These are phyloP conservation scores for Melitaea athalia DNA, from an alignment of 2,888 invertebrate genomes.

Conservation along the genomic window DNA sequence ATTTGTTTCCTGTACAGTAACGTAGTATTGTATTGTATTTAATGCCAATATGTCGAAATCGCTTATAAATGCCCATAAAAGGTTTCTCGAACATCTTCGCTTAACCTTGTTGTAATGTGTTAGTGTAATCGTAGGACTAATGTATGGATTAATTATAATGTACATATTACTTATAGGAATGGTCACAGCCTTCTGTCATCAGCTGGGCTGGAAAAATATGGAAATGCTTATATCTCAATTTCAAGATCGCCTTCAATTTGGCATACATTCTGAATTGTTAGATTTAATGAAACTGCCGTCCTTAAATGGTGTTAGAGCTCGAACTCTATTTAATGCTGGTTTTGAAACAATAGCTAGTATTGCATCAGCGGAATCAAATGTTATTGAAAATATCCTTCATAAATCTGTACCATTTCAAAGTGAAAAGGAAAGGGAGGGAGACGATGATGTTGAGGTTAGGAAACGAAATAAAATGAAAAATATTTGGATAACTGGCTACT, in stretches of 20 bases:
- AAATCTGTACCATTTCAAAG: conserved; percentile 93
- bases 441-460: conserved; percentile 84
- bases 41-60: too few relatives aligned
- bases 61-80: too few relatives aligned
- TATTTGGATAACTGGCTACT: conserved; percentile 90
- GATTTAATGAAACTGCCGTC: conserved; percentile 93
- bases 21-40: too few relatives aligned
- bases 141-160: not conserved
- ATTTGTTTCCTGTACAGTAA: too few relatives aligned
- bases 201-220: conserved; percentile 95
- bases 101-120: not conserved
- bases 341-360: conserved; percentile 89
- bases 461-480: conserved; percentile 86
- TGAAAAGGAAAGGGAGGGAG: conserved; percentile 87
- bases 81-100: too few relatives aligned
- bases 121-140: not conserved
- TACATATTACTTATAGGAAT: conserved; percentile 85
- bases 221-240: conserved; percentile 95
- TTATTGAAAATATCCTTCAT: conserved; percentile 89
- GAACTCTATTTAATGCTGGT: conserved; percentile 91
- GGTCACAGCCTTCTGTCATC: conserved; percentile 97
- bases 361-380: conserved; percentile 86
- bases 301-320: conserved; percentile 91
- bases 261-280: conserved; percentile 94
- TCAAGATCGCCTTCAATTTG: conserved; percentile 96